These are phyloP conservation scores for Bos indicus DNA, from an alignment of 2,113 vertebrate species.

Conservation along the genomic window DNA sequence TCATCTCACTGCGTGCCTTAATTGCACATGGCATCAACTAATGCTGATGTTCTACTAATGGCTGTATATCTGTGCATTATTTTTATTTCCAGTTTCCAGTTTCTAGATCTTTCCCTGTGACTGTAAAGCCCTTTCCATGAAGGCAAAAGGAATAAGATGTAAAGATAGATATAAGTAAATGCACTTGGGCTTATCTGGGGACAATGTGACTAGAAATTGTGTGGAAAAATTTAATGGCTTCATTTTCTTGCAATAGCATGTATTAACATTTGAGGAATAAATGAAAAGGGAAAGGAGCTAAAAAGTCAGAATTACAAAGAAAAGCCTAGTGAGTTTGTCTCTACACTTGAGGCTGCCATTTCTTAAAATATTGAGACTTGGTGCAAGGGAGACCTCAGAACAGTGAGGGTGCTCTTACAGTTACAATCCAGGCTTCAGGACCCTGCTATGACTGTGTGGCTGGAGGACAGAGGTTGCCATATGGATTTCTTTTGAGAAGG, in stretches of 20 bases:
- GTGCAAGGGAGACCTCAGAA: not conserved
- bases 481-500: not conserved
- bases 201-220: not conserved
- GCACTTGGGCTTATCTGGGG: not conserved
- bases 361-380: not conserved
- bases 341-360: slow-evolving; percentile 2
- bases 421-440: not conserved
- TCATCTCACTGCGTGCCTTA: not conserved
- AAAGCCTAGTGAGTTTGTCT: not conserved
- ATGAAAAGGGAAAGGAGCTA: not conserved
- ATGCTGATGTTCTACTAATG: not conserved
- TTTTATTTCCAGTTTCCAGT: not conserved
- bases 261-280: not conserved
- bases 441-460: not conserved
- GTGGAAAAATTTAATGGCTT: not conserved
- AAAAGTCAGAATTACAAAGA: not conserved
- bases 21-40: not conserved
- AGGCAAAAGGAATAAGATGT: not conserved
- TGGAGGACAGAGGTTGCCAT: not conserved
- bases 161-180: not conserved
- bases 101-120: not conserved
- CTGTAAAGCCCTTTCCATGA: not conserved
- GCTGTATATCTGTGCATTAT: not conserved
- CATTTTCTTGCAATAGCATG: not conserved
- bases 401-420: not conserved